These are phyloP conservation scores for Galeopterus variegatus DNA, from an alignment of 2,113 vertebrate genomes.

Conservation along the genomic window DNA sequence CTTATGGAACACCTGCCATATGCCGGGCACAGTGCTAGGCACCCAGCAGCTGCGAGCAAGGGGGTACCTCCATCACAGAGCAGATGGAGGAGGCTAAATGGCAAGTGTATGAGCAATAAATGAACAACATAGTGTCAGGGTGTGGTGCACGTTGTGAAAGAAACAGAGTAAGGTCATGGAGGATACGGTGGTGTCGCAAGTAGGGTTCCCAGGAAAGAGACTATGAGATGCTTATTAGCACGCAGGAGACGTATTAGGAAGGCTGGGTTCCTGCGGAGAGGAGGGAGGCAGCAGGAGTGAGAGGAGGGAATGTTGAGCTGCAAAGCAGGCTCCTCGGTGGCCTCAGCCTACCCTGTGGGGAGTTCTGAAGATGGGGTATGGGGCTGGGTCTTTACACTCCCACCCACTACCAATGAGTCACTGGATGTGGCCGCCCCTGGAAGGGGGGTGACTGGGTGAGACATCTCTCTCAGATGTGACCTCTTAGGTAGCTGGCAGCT, in stretches of 20 bases:
- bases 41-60: not conserved
- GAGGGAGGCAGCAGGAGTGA: not conserved
- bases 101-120: not conserved
- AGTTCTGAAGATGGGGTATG: not conserved
- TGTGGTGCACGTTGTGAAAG: not conserved
- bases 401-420: not conserved
- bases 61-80: no score
- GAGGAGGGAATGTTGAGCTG: not conserved
- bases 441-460: not conserved
- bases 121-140: not conserved
- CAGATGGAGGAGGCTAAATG: not conserved
- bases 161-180: not conserved
- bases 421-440: not conserved
- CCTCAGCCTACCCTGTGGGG: not conserved
- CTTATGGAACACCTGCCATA: not conserved
- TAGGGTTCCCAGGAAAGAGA: not conserved
- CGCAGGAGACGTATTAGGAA: no score
- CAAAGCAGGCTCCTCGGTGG: not conserved
- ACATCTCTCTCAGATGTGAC: not conserved
- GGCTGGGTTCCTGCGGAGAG: not conserved
- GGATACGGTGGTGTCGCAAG: not conserved
- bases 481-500: not conserved
- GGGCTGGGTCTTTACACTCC: not conserved
- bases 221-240: not conserved
- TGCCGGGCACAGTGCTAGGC: not conserved